A percentile compares a stretch with the other conserved stretches of the same genome.
Conservation (phyloP, 2,113 vertebrate species). For the Oxyura jamaicensis region DNA sequence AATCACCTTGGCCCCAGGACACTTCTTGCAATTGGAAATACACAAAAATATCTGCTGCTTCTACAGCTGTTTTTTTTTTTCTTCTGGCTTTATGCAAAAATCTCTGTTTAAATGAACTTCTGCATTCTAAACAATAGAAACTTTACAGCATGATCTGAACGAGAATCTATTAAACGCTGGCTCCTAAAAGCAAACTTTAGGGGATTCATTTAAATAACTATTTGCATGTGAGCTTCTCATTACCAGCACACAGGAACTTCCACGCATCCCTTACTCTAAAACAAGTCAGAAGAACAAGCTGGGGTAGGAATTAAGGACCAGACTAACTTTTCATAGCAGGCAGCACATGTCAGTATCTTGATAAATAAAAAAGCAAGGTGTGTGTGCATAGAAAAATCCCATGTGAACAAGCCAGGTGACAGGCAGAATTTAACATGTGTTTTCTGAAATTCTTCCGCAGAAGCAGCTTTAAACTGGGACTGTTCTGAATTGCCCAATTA, state of each 20-base stretch:
- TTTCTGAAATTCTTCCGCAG: background rate
- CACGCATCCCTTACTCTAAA: background rate
- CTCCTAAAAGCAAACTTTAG: slow-evolving; percentile 16
- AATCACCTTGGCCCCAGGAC: background rate
- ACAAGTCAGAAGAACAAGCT: background rate
- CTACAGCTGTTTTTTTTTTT: background rate
- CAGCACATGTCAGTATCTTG: background rate
- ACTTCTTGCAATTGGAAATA: background rate
- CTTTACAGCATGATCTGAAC: background rate
- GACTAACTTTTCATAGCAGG: background rate
- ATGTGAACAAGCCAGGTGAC: rapidly evolving
- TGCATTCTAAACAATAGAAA: slow-evolving; percentile 13
- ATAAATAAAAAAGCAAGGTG: background rate
- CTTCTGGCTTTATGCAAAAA: background rate
- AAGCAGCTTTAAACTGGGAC: background rate
- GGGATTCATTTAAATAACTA: background rate
- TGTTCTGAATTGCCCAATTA: background rate
- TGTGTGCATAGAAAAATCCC: background rate
- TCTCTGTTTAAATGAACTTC: background rate
- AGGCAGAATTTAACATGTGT: background rate
- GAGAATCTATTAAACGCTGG: background rate
- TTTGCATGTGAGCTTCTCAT: slow-evolving; percentile 12
- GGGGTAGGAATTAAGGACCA: background rate
- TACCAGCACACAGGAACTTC: background rate
- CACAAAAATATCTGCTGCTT: background rate